Evolutionary conservation across 2,113 vertebrate genomes (phyloP), one percentile per base, ranked within the genome.

Genomic region (Polypterus senegalus): DNA sequence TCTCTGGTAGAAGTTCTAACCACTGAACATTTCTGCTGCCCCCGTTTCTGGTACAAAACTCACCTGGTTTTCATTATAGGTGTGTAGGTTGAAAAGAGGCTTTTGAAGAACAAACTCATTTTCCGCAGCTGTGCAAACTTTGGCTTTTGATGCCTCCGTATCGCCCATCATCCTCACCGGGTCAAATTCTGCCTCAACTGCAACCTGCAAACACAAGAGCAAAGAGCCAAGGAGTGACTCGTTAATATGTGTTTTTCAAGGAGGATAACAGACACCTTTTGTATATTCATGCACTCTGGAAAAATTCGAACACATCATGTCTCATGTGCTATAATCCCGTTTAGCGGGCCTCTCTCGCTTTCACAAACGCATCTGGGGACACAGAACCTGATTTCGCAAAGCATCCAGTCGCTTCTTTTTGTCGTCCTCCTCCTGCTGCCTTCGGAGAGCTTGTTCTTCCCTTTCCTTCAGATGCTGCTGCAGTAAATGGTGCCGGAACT

Each of bases 61-160:
- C 75, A 94, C 95, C 92, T 98, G 92, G 64, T 80, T 77, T 8
- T 91, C 88, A 9, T 66, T 97, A 81, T 87, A 98, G 0, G 94
- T 98, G 67, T 89, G 82, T 62, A 98, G 44, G 48, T 72, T 58
- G 55, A 90, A 98, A 49, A 97, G 88, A 2, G 93, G 93, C 76
- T 78, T 92, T 47, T 88, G 92, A 61, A 90, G 84, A 59, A 81
- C 69, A 66, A 80, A 80, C 69, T 91, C 87, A 2, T 83, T 67
- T 2, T 66, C 69, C 49, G 4, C 44, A 4, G 79, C 80, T 57
- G 77, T 27, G 49, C 72, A 71, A 60, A 74, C 73, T 6, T 74
- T 87, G n/a, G 81, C 86, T 74, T 65, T 91, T 7, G 85, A 96
- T 0, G 91, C 85, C 70, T 83, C 70, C 0, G 96, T 98, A 4